These are phyloP conservation scores for Aleiodes testaceus DNA, from an alignment of 2,888 invertebrate genomes.

Conservation along the genomic window DNA sequence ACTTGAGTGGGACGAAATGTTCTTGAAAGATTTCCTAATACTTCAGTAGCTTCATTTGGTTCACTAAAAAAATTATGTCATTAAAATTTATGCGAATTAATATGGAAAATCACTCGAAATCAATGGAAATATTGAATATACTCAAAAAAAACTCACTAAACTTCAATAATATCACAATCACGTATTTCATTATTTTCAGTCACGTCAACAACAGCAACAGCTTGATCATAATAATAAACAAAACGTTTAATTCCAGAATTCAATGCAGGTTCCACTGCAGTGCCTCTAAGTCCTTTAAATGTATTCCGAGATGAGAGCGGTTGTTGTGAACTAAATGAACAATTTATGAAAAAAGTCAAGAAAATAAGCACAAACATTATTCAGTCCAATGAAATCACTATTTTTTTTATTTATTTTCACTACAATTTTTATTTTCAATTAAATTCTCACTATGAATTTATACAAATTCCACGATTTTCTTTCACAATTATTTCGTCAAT, in stretches of 20 bases:
- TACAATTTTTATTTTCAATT: too few relatives aligned
- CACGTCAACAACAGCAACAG: slow-evolving; percentile 87
- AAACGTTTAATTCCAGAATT: slow-evolving; percentile 53
- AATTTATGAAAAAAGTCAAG: slow-evolving; percentile 9
- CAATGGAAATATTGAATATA: too few relatives aligned
- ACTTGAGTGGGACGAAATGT: slow-evolving; percentile 80
- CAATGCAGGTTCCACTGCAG: slow-evolving; percentile 44
- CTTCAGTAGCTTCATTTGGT: slow-evolving; percentile 79
- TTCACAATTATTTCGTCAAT: too few relatives aligned
- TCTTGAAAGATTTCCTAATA: slow-evolving; percentile 78
- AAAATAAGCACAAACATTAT: not conserved
- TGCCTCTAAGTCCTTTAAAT: slow-evolving; percentile 61
- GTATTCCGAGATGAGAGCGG: slow-evolving; percentile 58
- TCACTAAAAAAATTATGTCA: slow-evolving; percentile 75
- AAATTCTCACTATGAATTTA: too few relatives aligned
- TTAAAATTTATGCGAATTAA: not conserved
- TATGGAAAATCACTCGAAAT: too few relatives aligned
- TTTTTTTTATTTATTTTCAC: not conserved
- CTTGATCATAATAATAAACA: slow-evolving; percentile 86
- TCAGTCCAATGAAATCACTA: not conserved
- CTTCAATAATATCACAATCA: slow-evolving; percentile 89
- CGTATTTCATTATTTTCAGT: slow-evolving; percentile 81
- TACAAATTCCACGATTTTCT: too few relatives aligned
- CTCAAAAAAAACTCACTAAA: slow-evolving; percentile 80
- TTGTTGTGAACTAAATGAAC: slow-evolving; percentile 52